phyloP scores from a whole-genome alignment of 2,113 vertebrate genomes.

The Vulpes ferrilata region DNA sequence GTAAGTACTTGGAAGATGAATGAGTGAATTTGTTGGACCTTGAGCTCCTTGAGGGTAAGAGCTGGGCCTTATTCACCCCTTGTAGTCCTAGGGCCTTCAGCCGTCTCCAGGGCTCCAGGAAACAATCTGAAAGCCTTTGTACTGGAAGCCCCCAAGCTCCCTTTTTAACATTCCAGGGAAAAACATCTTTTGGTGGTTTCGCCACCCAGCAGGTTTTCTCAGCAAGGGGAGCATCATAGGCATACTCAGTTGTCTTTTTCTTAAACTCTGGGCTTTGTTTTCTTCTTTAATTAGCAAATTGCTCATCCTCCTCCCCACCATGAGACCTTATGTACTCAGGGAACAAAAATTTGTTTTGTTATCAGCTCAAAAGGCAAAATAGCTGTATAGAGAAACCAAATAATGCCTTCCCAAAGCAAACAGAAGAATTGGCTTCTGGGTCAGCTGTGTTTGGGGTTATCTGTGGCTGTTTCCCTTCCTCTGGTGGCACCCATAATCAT shows the following conservation, averaged over 20 bases:
- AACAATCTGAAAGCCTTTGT: not conserved
- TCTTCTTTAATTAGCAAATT: conserved; percentile 49
- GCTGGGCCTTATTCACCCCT: not conserved
- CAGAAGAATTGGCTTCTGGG: not conserved
- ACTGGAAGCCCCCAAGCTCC: not conserved
- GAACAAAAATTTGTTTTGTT: conserved; percentile 59
- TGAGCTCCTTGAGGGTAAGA: not conserved
- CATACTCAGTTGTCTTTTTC: not conserved
- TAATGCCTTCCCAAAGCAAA: conserved; percentile 56
- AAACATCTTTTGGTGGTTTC: not conserved
- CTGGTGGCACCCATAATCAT: not conserved
- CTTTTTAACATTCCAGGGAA: not conserved
- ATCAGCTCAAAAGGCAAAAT: conserved; percentile 51
- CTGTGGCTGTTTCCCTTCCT: conserved; percentile 20
- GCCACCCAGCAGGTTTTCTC: not conserved
- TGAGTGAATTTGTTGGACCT: not conserved
- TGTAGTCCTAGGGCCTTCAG: not conserved
- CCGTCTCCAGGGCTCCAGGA: not conserved
- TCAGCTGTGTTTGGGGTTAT: conserved; percentile 56
- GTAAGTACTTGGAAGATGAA: not conserved
- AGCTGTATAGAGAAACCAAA: conserved; percentile 59
- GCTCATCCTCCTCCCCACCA: not conserved
- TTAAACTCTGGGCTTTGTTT: conserved; percentile 52
- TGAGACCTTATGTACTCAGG: conserved; percentile 28
- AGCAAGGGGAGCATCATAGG: not conserved